Conservation (phyloP, 1,140 invertebrate genomes). For the Drosophila sucinea region DNA sequence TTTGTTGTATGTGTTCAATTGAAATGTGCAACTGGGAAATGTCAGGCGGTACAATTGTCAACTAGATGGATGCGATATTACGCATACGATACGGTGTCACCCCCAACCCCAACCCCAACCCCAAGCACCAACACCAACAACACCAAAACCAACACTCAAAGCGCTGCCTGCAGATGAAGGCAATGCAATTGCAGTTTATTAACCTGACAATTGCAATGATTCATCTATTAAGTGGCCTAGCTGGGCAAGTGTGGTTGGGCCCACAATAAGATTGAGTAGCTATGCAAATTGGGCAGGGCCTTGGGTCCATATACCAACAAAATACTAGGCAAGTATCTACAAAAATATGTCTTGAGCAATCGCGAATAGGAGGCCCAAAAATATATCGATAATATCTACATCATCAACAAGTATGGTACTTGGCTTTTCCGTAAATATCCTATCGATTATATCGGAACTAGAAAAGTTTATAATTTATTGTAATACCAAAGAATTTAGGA, state of each 20-base stretch:
- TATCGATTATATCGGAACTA: too few species aligned
- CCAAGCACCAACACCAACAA: neutral
- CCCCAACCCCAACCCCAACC: slow-evolving; percentile 17
- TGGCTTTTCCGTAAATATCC: too few species aligned
- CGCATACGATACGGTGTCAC: slow-evolving; percentile 60
- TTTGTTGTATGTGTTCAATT: slow-evolving; percentile 55
- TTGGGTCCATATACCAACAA: neutral
- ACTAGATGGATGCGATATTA: slow-evolving; percentile 77
- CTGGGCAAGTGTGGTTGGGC: slow-evolving; percentile 48
- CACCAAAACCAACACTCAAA: neutral
- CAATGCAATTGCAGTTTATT: slow-evolving; percentile 61
- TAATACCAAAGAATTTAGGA: too few species aligned
- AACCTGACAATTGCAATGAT: slow-evolving; percentile 51
- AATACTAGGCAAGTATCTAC: neutral
- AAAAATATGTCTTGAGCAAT: too few species aligned
- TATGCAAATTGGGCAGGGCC: slow-evolving; percentile 1
- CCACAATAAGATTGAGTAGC: slow-evolving; percentile 28
- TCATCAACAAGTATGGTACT: too few species aligned
- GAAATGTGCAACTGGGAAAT: slow-evolving; percentile 82
- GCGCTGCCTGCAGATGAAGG: neutral
- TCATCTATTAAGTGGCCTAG: slow-evolving; percentile 12
- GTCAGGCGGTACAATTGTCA: slow-evolving; percentile 76
- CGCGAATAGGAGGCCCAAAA: too few species aligned
- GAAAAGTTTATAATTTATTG: too few species aligned
- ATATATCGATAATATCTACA: too few species aligned